Base-by-base conservation (phyloP, 2,113 vertebrate species). In the Dissostichus mawsoni region DNA sequence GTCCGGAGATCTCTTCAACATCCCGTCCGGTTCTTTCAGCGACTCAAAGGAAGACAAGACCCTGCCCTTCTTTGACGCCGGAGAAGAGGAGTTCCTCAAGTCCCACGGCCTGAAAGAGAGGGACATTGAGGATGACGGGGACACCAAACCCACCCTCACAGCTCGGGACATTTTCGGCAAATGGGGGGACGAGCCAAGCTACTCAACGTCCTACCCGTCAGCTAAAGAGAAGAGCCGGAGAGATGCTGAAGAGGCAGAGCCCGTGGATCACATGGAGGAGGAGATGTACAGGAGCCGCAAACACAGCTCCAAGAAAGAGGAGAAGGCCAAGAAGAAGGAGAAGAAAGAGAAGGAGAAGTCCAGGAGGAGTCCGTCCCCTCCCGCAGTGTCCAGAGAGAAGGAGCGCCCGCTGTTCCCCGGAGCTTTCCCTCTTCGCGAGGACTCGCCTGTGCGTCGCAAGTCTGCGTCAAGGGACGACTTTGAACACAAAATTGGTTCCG, bases 231-330 rank as follows among this genome's bases (percentile, higher is more conserved):
- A 97, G 55, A 93, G 93, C 11, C 94, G 96, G 50, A 95, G 96
- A 77, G 78, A 96, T 0, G 94, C 61, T 0, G 91, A 97, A 29
- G 97, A 98, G 59, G 92, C 94, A 0, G 97, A 98, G 6, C 75
- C 94, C 17, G 93, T 94, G 25, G 92, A 95, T 0, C 95, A 97
- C 58, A 64, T 86, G 63, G 96, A 97, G 48, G 94, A 96, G 63
- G 98, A 97, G 85, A 72, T 96, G 18, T 98, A 98, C 86, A 94
- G 95, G 62, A 94, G 95, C 70, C 97, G 97, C 84, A 99, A 99
- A 80, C 97, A 98, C 81, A 93, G 91, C 6, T 85, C 94, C 66
- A 97, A 97, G 93, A 97, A 97, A 85, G 95, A 94, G 53, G 97
- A 98, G 67, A 94, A 98, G 92, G 95, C 97, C 90, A 96, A 98